These are phyloP conservation scores for Ceratoteleas bidentatus DNA, from an alignment of 1,140 invertebrate species.

Conservation along the genomic window DNA sequence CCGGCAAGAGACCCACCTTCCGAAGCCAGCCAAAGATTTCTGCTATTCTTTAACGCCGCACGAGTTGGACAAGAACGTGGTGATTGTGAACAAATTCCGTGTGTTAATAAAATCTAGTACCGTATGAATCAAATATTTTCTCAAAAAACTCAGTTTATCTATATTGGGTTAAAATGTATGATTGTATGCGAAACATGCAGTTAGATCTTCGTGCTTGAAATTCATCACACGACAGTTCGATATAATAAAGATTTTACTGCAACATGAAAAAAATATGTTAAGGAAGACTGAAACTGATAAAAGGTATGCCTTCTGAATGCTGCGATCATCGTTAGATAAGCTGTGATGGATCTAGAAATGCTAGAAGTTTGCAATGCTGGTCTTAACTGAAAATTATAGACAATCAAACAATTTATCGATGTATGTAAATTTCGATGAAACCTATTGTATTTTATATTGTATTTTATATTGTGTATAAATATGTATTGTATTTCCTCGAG, in stretches of 20 bases:
- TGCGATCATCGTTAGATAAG: constrained; percentile 14
- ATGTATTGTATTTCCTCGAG: neutral
- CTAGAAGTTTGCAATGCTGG: neutral
- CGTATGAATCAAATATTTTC: constrained; percentile 6
- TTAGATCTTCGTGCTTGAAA: constrained; percentile 8
- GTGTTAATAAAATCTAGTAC: constrained; percentile 82
- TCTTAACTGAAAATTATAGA: too few species aligned
- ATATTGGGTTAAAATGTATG: constrained; percentile 24
- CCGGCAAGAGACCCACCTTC: constrained; percentile 82
- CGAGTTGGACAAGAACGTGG: constrained; percentile 90
- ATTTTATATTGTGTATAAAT: neutral
- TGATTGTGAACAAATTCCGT: constrained; percentile 87
- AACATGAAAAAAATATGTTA: constrained; percentile 3
- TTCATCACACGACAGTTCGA: neutral
- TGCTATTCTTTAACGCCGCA: constrained; percentile 89
- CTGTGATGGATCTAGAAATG: neutral
- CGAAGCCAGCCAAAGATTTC: constrained; percentile 87
- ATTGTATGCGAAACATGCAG: constrained; percentile 19
- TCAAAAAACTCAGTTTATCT: neutral
- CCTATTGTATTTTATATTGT: neutral
- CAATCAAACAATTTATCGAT: too few species aligned
- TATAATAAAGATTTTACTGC: constrained; percentile 25
- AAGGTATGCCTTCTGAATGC: neutral
- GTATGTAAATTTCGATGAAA: too few species aligned
- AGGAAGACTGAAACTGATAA: constrained; percentile 19